phyloP scores from a whole-genome alignment of 2,888 invertebrate species.

The Limnephilus lunatus region DNA sequence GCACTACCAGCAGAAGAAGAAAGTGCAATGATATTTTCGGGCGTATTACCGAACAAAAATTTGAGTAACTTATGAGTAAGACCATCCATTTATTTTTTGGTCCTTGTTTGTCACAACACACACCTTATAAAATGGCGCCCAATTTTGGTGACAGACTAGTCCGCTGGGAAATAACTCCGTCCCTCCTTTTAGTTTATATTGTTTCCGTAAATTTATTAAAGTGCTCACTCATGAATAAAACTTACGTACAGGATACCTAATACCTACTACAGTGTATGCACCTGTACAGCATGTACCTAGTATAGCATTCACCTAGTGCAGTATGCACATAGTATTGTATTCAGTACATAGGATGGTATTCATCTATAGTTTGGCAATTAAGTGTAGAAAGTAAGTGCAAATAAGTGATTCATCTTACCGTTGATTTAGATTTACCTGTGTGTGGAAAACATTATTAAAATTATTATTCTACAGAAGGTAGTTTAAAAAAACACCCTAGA shows the following conservation, averaged over 20 bases:
- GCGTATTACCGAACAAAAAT: neutral
- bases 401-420: no score
- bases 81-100: neutral
- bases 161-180: conserved; percentile 19
- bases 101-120: conserved; percentile 2
- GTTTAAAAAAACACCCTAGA: no score
- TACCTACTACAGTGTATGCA: neutral
- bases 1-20: neutral
- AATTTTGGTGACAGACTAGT: conserved; percentile 24
- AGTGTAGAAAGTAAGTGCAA: no score
- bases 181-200: conserved; percentile 3
- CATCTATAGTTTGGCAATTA: no score
- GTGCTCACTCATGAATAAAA: conserved; percentile 22
- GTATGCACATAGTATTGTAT: no score
- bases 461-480: no score
- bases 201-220: conserved; percentile 40
- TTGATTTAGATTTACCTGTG: no score
- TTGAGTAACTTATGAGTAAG: neutral
- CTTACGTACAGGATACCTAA: neutral
- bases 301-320: neutral
- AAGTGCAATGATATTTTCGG: neutral
- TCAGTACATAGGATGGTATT: no score
- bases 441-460: no score
- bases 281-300: neutral
- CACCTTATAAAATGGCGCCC: conserved; percentile 34